Percentiles rank a stretch among this genome's conserved stretches.
Evolutionary conservation across 2,113 vertebrate species (phyloP).

Genomic region (Lanius collurio): DNA sequence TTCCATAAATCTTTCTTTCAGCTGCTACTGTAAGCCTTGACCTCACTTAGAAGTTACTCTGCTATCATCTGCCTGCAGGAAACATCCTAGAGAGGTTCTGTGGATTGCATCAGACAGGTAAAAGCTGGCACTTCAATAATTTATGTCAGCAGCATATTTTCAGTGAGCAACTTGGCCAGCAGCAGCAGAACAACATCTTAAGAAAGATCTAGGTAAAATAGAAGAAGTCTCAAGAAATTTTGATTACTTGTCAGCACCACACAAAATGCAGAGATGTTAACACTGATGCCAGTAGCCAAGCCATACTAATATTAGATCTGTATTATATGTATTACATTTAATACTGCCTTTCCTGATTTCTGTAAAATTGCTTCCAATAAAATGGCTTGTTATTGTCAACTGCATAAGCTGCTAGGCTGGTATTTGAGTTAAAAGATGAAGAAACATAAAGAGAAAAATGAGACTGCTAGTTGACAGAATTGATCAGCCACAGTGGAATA

Average conservation of each 20-base stretch:
- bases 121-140: conserved; percentile 43
- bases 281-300: not conserved
- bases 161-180: not conserved
- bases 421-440: not conserved
- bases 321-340: not conserved
- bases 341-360: not conserved
- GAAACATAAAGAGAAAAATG: not conserved
- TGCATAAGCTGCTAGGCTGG: not conserved
- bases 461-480: not conserved
- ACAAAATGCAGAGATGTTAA: not conserved
- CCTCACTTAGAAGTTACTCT: conserved; percentile 21
- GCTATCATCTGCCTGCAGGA: conserved; percentile 1
- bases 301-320: not conserved
- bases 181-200: not conserved
- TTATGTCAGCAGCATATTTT: conserved; percentile 29
- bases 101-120: conserved; percentile 11
- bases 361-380: not conserved
- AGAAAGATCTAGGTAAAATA: not conserved
- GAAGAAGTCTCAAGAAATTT: not conserved
- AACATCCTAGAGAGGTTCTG: not conserved
- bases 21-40: not conserved
- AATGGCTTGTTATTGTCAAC: not conserved
- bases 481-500: not conserved
- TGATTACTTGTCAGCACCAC: not conserved
- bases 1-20: not conserved